phyloP scores from a whole-genome alignment of 2,113 vertebrate genomes.

The Hypomesus transpacificus region DNA sequence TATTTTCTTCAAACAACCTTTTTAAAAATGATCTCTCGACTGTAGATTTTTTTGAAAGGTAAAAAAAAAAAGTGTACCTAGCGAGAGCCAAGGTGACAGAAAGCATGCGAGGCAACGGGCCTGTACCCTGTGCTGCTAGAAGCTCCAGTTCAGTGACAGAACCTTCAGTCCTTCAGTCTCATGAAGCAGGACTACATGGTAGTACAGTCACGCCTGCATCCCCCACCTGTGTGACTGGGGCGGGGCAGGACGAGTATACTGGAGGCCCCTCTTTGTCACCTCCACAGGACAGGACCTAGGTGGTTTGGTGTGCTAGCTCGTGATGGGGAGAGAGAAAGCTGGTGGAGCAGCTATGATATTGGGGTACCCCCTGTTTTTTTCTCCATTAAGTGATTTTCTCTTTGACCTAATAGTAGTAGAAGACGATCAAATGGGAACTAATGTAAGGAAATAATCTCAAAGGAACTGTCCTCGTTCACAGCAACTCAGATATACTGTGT shows the following conservation, averaged over 20 bases:
- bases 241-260: neutral
- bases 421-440: conserved; percentile 15
- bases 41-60: neutral
- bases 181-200: conserved; percentile 34
- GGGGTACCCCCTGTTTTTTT: neutral
- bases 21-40: conserved; percentile 32
- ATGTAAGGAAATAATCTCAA: conserved; percentile 22
- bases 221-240: neutral
- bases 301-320: neutral
- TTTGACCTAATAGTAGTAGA: conserved; percentile 16
- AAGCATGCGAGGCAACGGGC: conserved; percentile 51
- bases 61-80: conserved; percentile 39
- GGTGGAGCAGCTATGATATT: conserved; percentile 8
- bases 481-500: conserved; percentile 44
- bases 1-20: neutral
- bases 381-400: neutral
- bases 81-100: conserved; percentile 45
- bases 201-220: conserved; percentile 45
- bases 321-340: neutral
- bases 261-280: neutral
- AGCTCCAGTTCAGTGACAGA: conserved; percentile 36
- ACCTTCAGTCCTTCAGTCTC: conserved; percentile 36
- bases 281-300: neutral
- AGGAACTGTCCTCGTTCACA: conserved; percentile 28
- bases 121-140: conserved; percentile 48